These are phyloP conservation scores for Vanessa cardui DNA, from an alignment of 2,888 invertebrate species.

Conservation along the genomic window DNA sequence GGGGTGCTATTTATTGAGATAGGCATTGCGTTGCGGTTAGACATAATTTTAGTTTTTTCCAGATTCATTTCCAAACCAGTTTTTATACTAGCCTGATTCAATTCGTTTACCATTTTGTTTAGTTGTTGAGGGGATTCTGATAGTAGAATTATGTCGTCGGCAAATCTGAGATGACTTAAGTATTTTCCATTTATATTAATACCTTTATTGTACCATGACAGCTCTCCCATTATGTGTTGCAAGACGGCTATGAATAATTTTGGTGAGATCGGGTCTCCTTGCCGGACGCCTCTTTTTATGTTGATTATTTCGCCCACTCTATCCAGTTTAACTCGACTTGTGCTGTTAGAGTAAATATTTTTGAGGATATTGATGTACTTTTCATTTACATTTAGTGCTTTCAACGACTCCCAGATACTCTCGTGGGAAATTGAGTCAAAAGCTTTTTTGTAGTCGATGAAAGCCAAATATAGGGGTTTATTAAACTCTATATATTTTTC, in stretches of 20 bases:
- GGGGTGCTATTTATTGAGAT: conserved; percentile 1
- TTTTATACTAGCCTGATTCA: conserved; percentile 15
- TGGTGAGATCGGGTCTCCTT: conserved; percentile 35
- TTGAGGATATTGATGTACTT: conserved; percentile 23
- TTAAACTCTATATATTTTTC: conserved; percentile 4
- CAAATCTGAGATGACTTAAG: conserved; percentile 11
- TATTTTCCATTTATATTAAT: conserved; percentile 32
- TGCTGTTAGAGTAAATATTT: conserved; percentile 27
- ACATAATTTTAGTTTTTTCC: conserved; percentile 4
- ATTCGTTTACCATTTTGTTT: conserved; percentile 24
- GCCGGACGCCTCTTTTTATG: conserved; percentile 31
- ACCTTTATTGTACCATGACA: conserved; percentile 32
- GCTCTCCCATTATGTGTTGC: conserved; percentile 28
- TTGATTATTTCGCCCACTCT: conserved; percentile 28
- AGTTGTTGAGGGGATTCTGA: conserved; percentile 18
- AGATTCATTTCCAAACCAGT: not conserved
- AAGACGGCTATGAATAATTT: conserved; percentile 32
- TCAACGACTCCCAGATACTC: conserved; percentile 24
- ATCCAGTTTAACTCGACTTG: conserved; percentile 33
- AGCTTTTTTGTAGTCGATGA: conserved; percentile 13
- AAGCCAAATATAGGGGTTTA: conserved; percentile 31
- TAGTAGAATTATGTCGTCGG: conserved; percentile 26
- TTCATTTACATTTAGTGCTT: conserved; percentile 25
- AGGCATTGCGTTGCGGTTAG: not conserved
- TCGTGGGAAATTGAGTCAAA: conserved; percentile 1